Percentiles rank a stretch among this genome's conserved stretches.
Conservation (phyloP, 2,888 invertebrate species). For the Brachypalpus laphriformis region DNA sequence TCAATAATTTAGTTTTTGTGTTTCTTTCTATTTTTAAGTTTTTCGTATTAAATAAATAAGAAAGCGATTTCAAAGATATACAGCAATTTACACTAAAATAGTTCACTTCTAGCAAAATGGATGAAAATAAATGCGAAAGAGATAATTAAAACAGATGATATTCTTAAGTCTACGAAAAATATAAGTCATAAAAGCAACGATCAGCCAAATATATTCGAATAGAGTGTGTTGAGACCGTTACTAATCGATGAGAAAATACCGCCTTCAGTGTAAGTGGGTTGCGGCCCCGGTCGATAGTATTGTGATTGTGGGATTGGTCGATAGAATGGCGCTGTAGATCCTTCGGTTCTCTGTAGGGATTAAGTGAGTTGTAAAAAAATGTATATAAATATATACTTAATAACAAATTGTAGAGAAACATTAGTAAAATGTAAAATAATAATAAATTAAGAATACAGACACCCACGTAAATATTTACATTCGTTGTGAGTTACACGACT, state of each 20-base stretch:
- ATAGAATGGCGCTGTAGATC: constrained; percentile 84
- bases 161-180: constrained; percentile 73
- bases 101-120: constrained; percentile 69
- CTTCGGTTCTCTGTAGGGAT: constrained; percentile 86
- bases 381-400: not conserved
- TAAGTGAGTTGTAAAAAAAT: too few relatives aligned
- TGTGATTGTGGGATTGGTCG: constrained; percentile 85
- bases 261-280: constrained; percentile 82
- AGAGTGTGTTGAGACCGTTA: constrained; percentile 90
- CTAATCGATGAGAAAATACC: constrained; percentile 90
- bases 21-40: constrained; percentile 13
- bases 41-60: constrained; percentile 39
- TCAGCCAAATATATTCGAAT: constrained; percentile 90
- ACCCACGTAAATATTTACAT: not conserved
- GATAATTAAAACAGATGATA: constrained; percentile 71
- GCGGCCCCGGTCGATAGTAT: constrained; percentile 83
- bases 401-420: not conserved
- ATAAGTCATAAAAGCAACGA: constrained; percentile 74
- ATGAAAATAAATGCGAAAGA: constrained; percentile 73
- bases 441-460: not conserved
- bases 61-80: constrained; percentile 12
- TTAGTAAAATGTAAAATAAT: not conserved
- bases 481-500: too few relatives aligned
- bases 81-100: constrained; percentile 53
- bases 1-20: constrained; percentile 20